phyloP scores from a whole-genome alignment of 2,113 vertebrate genomes.

The Psettodes erumei region DNA sequence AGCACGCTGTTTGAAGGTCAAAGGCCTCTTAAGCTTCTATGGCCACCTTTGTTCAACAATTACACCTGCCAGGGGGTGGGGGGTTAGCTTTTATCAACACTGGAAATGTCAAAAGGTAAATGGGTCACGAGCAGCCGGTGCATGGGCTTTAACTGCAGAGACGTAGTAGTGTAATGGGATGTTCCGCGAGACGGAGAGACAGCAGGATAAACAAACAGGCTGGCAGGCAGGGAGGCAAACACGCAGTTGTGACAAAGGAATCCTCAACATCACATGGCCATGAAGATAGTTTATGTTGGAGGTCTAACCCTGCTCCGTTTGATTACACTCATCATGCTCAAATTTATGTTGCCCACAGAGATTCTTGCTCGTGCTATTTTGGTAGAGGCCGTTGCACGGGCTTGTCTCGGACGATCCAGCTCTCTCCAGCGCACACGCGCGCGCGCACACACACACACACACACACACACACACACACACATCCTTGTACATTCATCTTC shows the following conservation, averaged over 20 bases:
- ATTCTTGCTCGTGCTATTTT: constrained; percentile 75
- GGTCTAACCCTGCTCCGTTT: constrained; percentile 65
- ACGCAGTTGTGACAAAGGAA: constrained; percentile 63
- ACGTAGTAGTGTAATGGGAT: constrained; percentile 46
- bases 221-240: constrained; percentile 40
- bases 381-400: constrained; percentile 67
- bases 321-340: constrained; percentile 75
- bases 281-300: constrained; percentile 63
- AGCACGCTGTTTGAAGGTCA: constrained; percentile 47
- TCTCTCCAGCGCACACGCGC: constrained; percentile 33
- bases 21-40: constrained; percentile 59
- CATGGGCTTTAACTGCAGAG: constrained; percentile 9
- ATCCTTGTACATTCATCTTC: neutral
- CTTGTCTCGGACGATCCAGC: constrained; percentile 62
- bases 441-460: constrained; percentile 1
- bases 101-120: constrained; percentile 69
- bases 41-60: constrained; percentile 66
- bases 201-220: constrained; percentile 54
- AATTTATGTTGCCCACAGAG: constrained; percentile 72
- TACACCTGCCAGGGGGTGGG: constrained; percentile 42
- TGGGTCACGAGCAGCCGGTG: constrained; percentile 46
- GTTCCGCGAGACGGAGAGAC: constrained; percentile 32
- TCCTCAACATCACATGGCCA: constrained; percentile 60
- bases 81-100: constrained; percentile 50
- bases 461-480: constrained; percentile 5